A percentile compares a stretch with the other conserved stretches of the same genome.
Evolutionary conservation across 2,113 vertebrate genomes (phyloP).

Genomic region (Sisor rabdophorus): DNA sequence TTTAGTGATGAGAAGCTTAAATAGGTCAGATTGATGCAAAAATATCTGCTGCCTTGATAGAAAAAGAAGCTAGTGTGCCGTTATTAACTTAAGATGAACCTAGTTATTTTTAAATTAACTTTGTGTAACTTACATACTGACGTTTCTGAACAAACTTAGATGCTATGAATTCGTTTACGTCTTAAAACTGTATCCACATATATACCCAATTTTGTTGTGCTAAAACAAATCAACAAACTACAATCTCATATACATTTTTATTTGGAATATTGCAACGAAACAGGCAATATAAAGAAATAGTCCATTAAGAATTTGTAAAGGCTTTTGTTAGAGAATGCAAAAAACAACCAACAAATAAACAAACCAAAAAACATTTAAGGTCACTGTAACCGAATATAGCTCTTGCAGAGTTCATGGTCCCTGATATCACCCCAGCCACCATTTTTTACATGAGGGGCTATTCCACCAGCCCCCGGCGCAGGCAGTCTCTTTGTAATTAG

Average conservation of each 20-base stretch:
- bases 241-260: constrained; percentile 70
- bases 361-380: constrained; percentile 62
- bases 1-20: constrained; percentile 24
- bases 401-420: constrained; percentile 98
- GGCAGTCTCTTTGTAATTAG: constrained; percentile 82
- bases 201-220: background rate
- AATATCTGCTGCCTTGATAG: constrained; percentile 3
- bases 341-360: constrained; percentile 56
- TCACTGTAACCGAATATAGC: constrained; percentile 95
- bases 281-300: constrained; percentile 75
- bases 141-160: background rate
- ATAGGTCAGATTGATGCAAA: constrained; percentile 2
- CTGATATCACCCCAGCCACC: constrained; percentile 98
- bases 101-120: background rate
- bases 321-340: constrained; percentile 74
- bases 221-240: constrained; percentile 62
- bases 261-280: constrained; percentile 73
- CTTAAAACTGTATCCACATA: background rate
- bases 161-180: background rate
- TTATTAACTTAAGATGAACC: background rate
- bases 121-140: too few relatives aligned
- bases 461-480: constrained; percentile 73
- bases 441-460: constrained; percentile 94
- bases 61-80: constrained; percentile 18
- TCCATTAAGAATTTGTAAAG: constrained; percentile 72